phyloP scores from a whole-genome alignment of 2,888 invertebrate genomes.

The Drepanosiphum platanoidis region DNA sequence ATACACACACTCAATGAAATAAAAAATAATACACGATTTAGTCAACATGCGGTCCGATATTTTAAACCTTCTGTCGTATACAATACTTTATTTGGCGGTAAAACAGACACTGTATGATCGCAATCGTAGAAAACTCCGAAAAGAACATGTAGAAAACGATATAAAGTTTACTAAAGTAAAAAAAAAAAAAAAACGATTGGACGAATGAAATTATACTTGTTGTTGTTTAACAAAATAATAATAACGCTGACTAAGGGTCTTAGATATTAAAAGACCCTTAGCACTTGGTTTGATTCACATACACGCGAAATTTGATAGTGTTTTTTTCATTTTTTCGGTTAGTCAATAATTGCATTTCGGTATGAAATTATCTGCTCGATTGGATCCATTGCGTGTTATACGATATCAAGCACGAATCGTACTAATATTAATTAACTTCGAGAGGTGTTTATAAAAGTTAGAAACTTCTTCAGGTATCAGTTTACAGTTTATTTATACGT shows the following conservation, averaged over 20 bases:
- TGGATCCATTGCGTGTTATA: background rate
- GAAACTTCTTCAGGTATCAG: conserved; percentile 24
- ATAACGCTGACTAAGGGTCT: too few species aligned
- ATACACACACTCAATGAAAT: background rate
- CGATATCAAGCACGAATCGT: background rate
- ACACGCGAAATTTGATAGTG: background rate
- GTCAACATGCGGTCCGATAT: background rate
- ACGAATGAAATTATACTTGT: background rate
- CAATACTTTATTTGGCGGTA: too few species aligned
- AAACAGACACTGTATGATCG: too few species aligned
- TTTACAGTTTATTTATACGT: conserved; percentile 38
- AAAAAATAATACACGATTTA: background rate
- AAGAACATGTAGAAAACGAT: too few species aligned
- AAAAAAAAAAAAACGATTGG: background rate
- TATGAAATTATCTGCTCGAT: conserved; percentile 11
- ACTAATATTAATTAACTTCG: conserved; percentile 17
- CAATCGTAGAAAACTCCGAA: too few species aligned
- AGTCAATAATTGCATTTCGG: conserved; percentile 9
- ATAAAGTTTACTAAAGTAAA: too few species aligned
- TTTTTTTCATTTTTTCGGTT: background rate
- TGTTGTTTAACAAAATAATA: too few species aligned
- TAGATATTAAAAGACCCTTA: background rate
- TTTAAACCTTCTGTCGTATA: background rate
- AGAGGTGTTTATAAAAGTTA: conserved; percentile 2
- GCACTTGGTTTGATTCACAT: background rate